Base-by-base conservation (phyloP, 2,797 vertebrate genomes). In the Labroides dimidiatus region DNA sequence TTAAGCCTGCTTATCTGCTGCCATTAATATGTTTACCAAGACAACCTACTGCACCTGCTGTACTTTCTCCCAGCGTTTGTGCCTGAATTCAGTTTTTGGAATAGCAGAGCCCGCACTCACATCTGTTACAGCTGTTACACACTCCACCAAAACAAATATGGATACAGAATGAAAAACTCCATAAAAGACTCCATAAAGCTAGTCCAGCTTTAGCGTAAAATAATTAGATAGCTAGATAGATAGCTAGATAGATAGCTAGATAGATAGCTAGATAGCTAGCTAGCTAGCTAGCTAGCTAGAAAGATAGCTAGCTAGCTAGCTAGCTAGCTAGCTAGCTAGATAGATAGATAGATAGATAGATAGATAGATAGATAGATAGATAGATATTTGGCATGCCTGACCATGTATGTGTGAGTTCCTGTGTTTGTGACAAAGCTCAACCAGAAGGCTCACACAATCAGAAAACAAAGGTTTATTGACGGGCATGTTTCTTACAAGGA, bases 201-300 rank as follows among this genome's bases (percentile, higher is more conserved):
- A 42, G 21, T 72, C 6, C 41, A 17, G 43, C 59, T 47, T 20
- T 11, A 69, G 6, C 44, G 13, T 50, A 23, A 42, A 56, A 53
- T 27, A 66, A 55, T 37, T 30, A 24, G 16, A 68, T 75, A 75
- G 24, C n/a, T n/a, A n/a, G n/a, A n/a, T n/a, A n/a, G n/a, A n/a
- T n/a, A n/a, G n/a, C n/a, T n/a, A n/a, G n/a, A n/a, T n/a, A n/a
- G n/a, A n/a, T n/a, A n/a, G n/a, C n/a, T n/a, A n/a, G n/a, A n/a
- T n/a, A n/a, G n/a, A n/a, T n/a, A n/a, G n/a, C n/a, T n/a, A n/a
- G n/a, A n/a, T n/a, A n/a, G n/a, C n/a, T n/a, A n/a, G n/a, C n/a
- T n/a, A n/a, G n/a, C n/a, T n/a, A n/a, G n/a, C n/a, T n/a, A n/a
- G n/a, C n/a, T n/a, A n/a, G n/a, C n/a, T n/a, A n/a, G n/a, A n/a